Base-by-base conservation (phyloP, 1,140 invertebrate species). In the Nylanderia fulva region DNA sequence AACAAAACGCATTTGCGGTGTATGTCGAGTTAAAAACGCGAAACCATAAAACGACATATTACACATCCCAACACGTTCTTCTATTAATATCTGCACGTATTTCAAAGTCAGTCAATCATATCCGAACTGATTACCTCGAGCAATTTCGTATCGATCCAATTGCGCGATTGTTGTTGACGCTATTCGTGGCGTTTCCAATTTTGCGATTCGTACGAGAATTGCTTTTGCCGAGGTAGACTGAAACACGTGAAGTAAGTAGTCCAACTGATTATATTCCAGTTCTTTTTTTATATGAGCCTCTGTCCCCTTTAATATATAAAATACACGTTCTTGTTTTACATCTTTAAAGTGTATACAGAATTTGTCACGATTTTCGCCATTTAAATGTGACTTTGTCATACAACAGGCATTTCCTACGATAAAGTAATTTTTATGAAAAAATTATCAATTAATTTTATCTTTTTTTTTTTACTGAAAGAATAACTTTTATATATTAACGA, bases 61-160 rank as follows among this genome's bases (percentile, higher is more conserved):
- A 88, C 84, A 84, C 69, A 72, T 80, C 39, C 68, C 24, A 33
- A 33, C 29, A 52, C 85, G 79, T 76, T 52, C 79, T 87, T 91
- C 91, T 91, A 93, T 92, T 92, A 93, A 92, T 93, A 91, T 88
- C 76, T 48, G 66, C 60, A 24, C 66, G 64, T 56, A 88, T 92
- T 90, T 90, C 75, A 77, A 82, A 89, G 68, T 87, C 87, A 88
- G 79, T 91, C 88, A 86, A 91, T 91, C 86, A 86, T 91, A 77
- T 88, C 85, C 75, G 82, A 87, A 85, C 79, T 89, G 90, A 92
- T 91, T 87, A 79, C 74, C 48, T 58, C 60, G 27, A 27, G 61
- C 74, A 85, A 89, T 88, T 85, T 64, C 84, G 60, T 71, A 85
- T 76, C 84, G 86, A 88, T 85, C 66, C 60, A 64, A 13, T 82